Conservation (phyloP, 2,888 invertebrate genomes). For the Anaspis maculata region DNA sequence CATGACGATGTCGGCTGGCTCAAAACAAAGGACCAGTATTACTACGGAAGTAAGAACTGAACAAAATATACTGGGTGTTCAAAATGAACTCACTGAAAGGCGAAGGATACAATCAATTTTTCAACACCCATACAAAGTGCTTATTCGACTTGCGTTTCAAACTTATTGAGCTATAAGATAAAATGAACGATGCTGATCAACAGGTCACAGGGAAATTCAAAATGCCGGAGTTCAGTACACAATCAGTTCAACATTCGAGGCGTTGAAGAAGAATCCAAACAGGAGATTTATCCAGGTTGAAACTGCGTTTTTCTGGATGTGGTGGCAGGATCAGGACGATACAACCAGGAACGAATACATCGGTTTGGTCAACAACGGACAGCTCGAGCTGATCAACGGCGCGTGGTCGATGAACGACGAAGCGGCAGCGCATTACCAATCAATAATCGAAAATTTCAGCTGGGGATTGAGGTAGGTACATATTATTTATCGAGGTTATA, state of each 20-base stretch:
- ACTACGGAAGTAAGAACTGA: too few species aligned
- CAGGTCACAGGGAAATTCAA: too few species aligned
- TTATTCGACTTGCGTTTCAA: too few species aligned
- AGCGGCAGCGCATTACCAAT: slow-evolving; percentile 60
- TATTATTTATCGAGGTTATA: neutral
- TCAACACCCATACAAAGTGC: too few species aligned
- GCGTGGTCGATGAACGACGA: slow-evolving; percentile 57
- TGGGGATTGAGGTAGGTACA: slow-evolving; percentile 53
- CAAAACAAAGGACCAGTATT: too few species aligned
- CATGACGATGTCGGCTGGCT: too few species aligned
- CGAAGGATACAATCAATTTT: too few species aligned
- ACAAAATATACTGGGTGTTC: too few species aligned
- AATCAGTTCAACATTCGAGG: slow-evolving; percentile 71
- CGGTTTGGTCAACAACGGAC: slow-evolving; percentile 51
- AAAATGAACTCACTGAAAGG: too few species aligned
- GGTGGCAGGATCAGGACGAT: slow-evolving; percentile 65
- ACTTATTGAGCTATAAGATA: too few species aligned
- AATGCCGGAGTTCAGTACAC: slow-evolving; percentile 83
- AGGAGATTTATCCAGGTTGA: slow-evolving; percentile 72
- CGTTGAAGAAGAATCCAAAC: slow-evolving; percentile 60
- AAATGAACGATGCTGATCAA: too few species aligned
- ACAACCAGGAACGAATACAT: slow-evolving; percentile 47
- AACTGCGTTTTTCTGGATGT: slow-evolving; percentile 70
- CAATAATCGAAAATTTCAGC: slow-evolving; percentile 63
- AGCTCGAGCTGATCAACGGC: slow-evolving; percentile 54